Conservation (phyloP, 2,113 vertebrate genomes). For the Cavia porcellus region DNA sequence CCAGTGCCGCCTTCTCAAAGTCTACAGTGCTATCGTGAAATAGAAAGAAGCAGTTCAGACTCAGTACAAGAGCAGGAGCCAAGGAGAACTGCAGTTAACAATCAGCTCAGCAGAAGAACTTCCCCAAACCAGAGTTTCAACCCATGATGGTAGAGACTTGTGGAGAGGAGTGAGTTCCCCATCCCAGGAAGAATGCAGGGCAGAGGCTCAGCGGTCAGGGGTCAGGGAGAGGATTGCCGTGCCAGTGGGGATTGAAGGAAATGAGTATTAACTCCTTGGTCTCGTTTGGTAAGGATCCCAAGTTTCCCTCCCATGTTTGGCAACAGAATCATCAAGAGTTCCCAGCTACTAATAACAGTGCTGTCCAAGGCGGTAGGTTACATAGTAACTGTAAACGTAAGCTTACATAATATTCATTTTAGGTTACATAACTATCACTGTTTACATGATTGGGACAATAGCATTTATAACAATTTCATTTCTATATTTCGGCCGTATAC, state of each 20-base stretch:
- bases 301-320: background rate
- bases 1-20: background rate
- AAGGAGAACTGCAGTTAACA: background rate
- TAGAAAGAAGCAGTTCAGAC: background rate
- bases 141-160: background rate
- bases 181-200: background rate
- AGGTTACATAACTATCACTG: background rate
- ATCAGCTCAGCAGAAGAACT: background rate
- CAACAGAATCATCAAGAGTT: background rate
- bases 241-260: background rate
- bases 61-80: background rate
- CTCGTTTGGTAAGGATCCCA: background rate
- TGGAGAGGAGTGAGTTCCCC: background rate
- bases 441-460: background rate
- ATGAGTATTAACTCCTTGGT: background rate
- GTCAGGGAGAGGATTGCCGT: background rate
- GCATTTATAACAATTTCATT: background rate
- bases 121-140: background rate
- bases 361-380: background rate
- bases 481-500: background rate
- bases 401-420: background rate
- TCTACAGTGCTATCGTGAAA: background rate
- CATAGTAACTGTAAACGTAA: background rate
- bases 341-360: background rate
- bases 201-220: background rate